These are phyloP conservation scores for Alouatta palliata DNA, from an alignment of 2,113 vertebrate genomes.

Conservation along the genomic window DNA sequence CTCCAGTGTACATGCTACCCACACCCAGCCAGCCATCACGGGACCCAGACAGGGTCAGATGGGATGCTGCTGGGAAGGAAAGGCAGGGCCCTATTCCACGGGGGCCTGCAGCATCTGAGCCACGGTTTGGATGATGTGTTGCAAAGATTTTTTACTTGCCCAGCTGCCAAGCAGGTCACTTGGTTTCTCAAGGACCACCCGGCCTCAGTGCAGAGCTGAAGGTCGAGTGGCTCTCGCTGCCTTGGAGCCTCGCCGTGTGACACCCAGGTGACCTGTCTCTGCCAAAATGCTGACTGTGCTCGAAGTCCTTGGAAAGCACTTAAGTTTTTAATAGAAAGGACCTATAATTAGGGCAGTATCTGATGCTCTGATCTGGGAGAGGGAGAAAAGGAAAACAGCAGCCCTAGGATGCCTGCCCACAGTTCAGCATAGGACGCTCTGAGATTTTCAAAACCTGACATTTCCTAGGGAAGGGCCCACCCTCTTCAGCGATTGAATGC, in stretches of 20 bases:
- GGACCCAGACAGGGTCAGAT: background rate
- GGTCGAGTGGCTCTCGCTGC: slow-evolving; percentile 59
- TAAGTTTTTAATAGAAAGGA: slow-evolving; percentile 53
- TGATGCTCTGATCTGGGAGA: background rate
- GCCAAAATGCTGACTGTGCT: slow-evolving; percentile 62
- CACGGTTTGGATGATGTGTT: background rate
- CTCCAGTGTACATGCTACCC: background rate
- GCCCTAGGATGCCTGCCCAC: background rate
- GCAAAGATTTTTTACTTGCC: background rate
- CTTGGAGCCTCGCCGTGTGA: slow-evolving; percentile 45
- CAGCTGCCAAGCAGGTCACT: slow-evolving; percentile 12
- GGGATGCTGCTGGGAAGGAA: no score
- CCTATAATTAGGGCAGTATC: slow-evolving; percentile 67
- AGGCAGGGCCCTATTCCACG: rapidly evolving
- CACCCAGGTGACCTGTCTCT: slow-evolving; percentile 58
- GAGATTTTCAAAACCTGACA: background rate
- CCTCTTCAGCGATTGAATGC: background rate
- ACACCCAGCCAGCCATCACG: background rate
- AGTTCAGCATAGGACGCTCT: background rate
- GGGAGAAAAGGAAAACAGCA: background rate
- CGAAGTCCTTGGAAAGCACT: slow-evolving; percentile 50
- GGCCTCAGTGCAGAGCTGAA: background rate
- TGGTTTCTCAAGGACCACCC: background rate
- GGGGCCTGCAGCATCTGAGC: background rate
- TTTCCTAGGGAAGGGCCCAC: background rate